Evolutionary conservation across 2,888 invertebrate species (phyloP).

Genomic region (Melanchra persicariae): DNA sequence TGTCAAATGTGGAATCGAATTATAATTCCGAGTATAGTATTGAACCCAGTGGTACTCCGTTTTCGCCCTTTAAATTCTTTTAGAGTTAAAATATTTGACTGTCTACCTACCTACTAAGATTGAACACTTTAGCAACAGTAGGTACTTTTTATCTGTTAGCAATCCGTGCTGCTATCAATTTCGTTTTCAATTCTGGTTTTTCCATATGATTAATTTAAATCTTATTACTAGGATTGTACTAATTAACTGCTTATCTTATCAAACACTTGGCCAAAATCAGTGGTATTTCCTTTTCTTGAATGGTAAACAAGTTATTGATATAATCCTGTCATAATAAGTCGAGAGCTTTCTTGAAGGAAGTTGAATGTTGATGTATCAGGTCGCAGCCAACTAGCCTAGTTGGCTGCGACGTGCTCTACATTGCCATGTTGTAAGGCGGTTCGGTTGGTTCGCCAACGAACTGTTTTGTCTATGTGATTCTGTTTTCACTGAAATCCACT

Average conservation of each 20-base stretch:
- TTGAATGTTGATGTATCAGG: too few species aligned
- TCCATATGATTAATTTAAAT: slow-evolving; percentile 17
- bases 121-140: not conserved
- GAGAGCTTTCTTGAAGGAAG: not conserved
- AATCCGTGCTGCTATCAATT: slow-evolving; percentile 21
- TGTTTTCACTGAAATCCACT: not conserved
- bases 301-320: slow-evolving; percentile 22
- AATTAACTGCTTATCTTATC: slow-evolving; percentile 36
- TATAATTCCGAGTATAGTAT: too few species aligned
- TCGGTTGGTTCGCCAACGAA: not conserved
- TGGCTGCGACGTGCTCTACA: too few species aligned
- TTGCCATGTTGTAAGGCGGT: too few species aligned
- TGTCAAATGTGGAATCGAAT: too few species aligned
- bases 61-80: not conserved
- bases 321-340: not conserved
- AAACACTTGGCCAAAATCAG: slow-evolving; percentile 3
- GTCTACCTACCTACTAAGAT: not conserved
- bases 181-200: slow-evolving; percentile 16
- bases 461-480: not conserved
- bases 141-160: not conserved
- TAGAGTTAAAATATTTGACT: not conserved
- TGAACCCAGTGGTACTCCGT: not conserved
- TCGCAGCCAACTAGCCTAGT: too few species aligned
- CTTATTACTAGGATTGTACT: slow-evolving; percentile 17
- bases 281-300: slow-evolving; percentile 17